Conservation (phyloP, 2,888 invertebrate species). For the Heteromyza rotundicornis region DNA sequence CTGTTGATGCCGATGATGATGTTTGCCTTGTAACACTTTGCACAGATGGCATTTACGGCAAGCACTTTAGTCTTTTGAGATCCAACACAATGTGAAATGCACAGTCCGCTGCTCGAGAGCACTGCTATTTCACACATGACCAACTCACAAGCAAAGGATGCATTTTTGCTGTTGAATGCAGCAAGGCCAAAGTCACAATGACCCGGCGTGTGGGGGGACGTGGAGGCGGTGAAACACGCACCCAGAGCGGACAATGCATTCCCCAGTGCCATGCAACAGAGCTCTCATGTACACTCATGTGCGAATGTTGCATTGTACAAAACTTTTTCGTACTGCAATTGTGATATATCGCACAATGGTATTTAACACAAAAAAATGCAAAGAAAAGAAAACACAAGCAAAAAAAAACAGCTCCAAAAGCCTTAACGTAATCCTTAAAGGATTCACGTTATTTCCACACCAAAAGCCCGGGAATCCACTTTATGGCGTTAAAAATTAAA, state of each 20-base stretch:
- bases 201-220: not conserved
- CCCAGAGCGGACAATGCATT: not conserved
- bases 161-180: not conserved
- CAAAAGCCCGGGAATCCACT: slow-evolving; percentile 8
- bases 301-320: too few relatives aligned
- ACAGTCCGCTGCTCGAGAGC: not conserved
- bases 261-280: not conserved
- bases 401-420: not conserved
- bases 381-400: too few relatives aligned
- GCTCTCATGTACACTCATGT: not conserved
- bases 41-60: not conserved
- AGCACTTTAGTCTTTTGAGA: not conserved
- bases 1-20: too few relatives aligned
- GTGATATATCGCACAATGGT: not conserved
- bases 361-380: not conserved
- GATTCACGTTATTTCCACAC: not conserved
- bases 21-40: not conserved
- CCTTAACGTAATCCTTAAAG: not conserved
- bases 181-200: slow-evolving; percentile 4
- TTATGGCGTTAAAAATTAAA: slow-evolving; percentile 2
- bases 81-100: not conserved
- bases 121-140: slow-evolving; percentile 3
- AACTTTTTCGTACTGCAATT: not conserved
- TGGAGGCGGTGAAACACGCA: not conserved
- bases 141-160: not conserved